Evolutionary conservation across 1,140 invertebrate genomes (phyloP), one percentile per base, ranked within the genome.

Genomic region (Bombus sylvicola): DNA sequence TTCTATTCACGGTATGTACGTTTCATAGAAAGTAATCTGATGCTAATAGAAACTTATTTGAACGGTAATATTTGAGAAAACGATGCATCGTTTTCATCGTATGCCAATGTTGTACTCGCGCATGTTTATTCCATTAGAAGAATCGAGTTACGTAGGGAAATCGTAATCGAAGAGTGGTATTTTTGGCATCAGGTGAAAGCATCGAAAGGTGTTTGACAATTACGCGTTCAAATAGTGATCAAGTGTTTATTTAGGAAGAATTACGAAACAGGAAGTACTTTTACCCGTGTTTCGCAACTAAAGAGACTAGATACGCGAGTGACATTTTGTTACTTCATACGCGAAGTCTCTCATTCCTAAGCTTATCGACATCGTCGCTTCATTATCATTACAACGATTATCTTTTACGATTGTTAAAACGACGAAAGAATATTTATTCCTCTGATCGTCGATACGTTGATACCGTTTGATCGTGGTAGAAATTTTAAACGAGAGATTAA

Each of bases 201-300:
- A 69, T 53, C 9, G 64, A 53, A 80, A 53, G 47, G 43, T n/a
- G 28, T 53, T 47, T 41, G 39, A 41, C 39, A 59, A 41, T 73
- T 41, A 73, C 15, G 18, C n/a, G 47, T 2, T 73, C n/a, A 64
- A 81, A 81, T 18, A 47, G 41, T 0, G 47, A 68, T 68, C 62
- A 37, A n/a, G 62, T 79, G 3, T 80, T 80, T 69, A 80, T n/a
- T 71, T 68, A 53, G 78, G 69, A 53, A 53, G 64, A 69, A 80
- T 80, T 80, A 69, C 43, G 78, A 80, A 80, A 80, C 78, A 47
- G 78, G 78, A 80, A 80, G 34, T 53, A 80, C 39, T 79, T 79
- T 79, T 80, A 80, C 43, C n/a, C 13, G 64, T 4, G 64, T 80
- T 80, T 80, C 78, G 64, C 34, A 80, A 80, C 64, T 80, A 43